These are phyloP conservation scores for Gopherus flavomarginatus DNA, from an alignment of 2,113 vertebrate species.

Conservation along the genomic window DNA sequence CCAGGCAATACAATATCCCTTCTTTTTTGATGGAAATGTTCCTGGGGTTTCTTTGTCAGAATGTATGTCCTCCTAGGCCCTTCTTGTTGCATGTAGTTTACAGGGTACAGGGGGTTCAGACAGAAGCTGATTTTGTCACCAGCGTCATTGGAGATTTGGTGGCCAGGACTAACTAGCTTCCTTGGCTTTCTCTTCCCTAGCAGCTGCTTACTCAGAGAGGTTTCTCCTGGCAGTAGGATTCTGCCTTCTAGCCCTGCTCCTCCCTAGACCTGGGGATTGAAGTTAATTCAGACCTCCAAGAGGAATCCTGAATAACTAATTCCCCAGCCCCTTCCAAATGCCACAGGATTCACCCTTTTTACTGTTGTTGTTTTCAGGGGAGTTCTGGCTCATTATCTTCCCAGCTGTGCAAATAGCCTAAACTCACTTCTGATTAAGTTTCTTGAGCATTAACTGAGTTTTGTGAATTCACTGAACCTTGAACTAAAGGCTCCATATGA, in stretches of 20 bases:
- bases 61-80: background rate
- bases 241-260: background rate
- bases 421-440: background rate
- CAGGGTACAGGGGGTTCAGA: background rate
- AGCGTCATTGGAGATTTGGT: background rate
- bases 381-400: background rate
- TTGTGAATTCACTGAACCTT: background rate
- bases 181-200: background rate
- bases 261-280: background rate
- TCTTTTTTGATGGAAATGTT: background rate
- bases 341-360: background rate
- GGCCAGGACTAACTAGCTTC: background rate
- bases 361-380: background rate
- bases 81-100: rapidly evolving
- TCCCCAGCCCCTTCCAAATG: background rate
- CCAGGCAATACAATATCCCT: background rate
- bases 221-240: background rate
- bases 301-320: background rate
- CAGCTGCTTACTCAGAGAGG: background rate
- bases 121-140: background rate
- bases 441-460: background rate
- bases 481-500: background rate
- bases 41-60: background rate
- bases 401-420: background rate
- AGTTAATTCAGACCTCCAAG: background rate